These are phyloP conservation scores for Drosophila arawakana DNA, from an alignment of 1,140 invertebrate species.

Conservation along the genomic window DNA sequence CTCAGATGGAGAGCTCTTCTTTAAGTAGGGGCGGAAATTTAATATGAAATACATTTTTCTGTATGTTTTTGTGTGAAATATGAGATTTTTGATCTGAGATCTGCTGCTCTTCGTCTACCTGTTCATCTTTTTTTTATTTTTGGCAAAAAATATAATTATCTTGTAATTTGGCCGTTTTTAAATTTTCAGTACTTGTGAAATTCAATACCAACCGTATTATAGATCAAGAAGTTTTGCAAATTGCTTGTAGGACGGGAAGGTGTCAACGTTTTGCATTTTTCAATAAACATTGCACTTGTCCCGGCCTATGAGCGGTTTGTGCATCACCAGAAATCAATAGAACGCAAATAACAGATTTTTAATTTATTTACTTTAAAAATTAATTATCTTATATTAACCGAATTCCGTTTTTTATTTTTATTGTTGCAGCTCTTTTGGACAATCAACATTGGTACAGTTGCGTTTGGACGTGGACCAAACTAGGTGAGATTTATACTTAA, in stretches of 20 bases:
- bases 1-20: conserved; percentile 29
- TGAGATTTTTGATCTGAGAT: conserved; percentile 69
- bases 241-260: conserved; percentile 83
- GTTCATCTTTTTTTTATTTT: conserved; percentile 29
- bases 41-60: conserved; percentile 65
- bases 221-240: conserved; percentile 32
- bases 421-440: conserved; percentile 4
- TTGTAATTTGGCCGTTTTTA: conserved; percentile 26
- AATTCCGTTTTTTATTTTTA: not conserved
- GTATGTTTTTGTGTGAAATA: conserved; percentile 61
- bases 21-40: conserved; percentile 79
- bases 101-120: conserved; percentile 58
- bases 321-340: conserved; percentile 10
- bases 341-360: too few species aligned
- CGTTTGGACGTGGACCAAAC: not conserved
- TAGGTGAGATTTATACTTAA: not conserved
- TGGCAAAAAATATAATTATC: conserved; percentile 44
- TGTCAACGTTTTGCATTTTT: conserved; percentile 82
- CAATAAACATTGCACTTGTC: conserved; percentile 84
- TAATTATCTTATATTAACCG: not conserved
- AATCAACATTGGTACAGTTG: conserved; percentile 1
- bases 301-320: conserved; percentile 83
- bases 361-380: too few species aligned
- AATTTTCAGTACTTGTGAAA: conserved; percentile 57
- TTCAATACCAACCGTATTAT: conserved; percentile 36